These are phyloP conservation scores for Gymnoscelis rufifasciata DNA, from an alignment of 2,888 invertebrate genomes.

Conservation along the genomic window DNA sequence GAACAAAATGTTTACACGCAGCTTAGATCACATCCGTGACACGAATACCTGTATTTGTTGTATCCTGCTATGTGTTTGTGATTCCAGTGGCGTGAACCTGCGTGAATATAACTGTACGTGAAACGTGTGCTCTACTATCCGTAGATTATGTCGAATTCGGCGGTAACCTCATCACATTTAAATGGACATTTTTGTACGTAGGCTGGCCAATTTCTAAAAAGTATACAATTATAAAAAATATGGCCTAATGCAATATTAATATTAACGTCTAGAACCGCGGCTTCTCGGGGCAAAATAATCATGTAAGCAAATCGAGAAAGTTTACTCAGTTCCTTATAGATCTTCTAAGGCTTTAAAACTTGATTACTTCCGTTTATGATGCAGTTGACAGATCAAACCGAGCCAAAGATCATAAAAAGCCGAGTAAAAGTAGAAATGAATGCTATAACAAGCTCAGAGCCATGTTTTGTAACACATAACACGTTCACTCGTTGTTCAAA, in stretches of 20 bases:
- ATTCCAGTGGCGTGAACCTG: slow-evolving; percentile 53
- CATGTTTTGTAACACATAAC: slow-evolving; percentile 15
- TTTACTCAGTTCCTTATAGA: too few species aligned
- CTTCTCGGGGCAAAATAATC: too few species aligned
- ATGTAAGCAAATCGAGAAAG: too few species aligned
- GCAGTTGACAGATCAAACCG: too few species aligned
- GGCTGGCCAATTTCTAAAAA: neutral
- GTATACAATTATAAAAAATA: too few species aligned
- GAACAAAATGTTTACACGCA: slow-evolving; percentile 37
- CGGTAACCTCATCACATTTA: slow-evolving; percentile 11
- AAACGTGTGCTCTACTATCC: slow-evolving; percentile 44
- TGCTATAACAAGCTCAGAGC: neutral
- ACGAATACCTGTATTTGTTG: slow-evolving; percentile 50
- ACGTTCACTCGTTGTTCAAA: slow-evolving; percentile 21
- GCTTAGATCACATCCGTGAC: slow-evolving; percentile 48
- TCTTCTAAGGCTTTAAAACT: too few species aligned
- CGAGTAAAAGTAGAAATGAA: neutral
- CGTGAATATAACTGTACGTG: slow-evolving; percentile 56
- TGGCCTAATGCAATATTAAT: too few species aligned
- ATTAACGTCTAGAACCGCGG: too few species aligned
- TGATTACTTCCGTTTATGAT: too few species aligned
- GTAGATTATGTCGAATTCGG: slow-evolving; percentile 28
- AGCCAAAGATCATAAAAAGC: neutral
- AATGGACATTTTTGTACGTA: neutral
- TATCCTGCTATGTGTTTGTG: slow-evolving; percentile 57